These are phyloP conservation scores for Atlantisia rogersi DNA, from an alignment of 2,113 vertebrate species.

Conservation along the genomic window DNA sequence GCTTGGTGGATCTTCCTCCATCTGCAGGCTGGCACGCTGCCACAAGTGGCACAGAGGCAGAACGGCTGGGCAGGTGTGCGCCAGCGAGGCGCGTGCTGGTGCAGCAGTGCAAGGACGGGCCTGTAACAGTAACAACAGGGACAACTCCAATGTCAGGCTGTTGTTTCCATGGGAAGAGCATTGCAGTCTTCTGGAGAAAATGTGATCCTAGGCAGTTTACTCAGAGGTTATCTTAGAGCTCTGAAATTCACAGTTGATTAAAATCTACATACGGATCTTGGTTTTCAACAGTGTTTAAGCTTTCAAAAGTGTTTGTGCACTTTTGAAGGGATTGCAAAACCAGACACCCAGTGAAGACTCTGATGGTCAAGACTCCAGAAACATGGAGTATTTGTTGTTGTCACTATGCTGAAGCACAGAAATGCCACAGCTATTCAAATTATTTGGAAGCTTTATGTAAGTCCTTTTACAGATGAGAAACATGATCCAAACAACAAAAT, in stretches of 20 bases:
- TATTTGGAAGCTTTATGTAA: neutral
- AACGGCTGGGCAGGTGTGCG: neutral
- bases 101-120: neutral
- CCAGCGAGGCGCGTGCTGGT: rapidly evolving
- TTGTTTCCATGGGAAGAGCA: neutral
- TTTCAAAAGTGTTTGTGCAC: neutral
- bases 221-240: neutral
- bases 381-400: neutral
- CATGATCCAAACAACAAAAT: neutral
- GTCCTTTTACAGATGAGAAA: neutral
- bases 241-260: neutral
- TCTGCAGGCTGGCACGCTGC: neutral
- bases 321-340: neutral
- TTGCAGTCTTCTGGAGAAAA: neutral
- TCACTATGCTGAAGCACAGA: neutral
- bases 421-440: neutral
- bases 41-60: neutral
- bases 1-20: neutral
- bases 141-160: neutral
- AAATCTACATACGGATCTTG: neutral
- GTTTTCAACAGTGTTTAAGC: neutral
- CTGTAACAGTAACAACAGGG: neutral
- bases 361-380: neutral
- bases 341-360: neutral
- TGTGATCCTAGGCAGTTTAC: neutral